A percentile compares a stretch with the other conserved stretches of the same genome.
phyloP scores from a whole-genome alignment of 2,797 vertebrate species.

The Lagodon rhomboides region DNA sequence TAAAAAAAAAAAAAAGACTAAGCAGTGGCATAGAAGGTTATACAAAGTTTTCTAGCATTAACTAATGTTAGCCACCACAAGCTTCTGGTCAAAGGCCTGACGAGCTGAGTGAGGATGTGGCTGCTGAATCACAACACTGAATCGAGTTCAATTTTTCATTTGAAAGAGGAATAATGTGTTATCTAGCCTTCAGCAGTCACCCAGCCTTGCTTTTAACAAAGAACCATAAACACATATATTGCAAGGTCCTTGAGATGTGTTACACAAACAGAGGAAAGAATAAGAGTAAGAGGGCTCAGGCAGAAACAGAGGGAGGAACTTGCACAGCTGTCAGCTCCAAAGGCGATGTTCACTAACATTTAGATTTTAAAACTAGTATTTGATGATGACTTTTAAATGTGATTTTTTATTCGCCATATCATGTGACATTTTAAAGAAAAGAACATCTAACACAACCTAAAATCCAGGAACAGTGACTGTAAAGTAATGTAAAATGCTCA shows the following conservation, averaged over 20 bases:
- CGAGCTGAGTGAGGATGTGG: not conserved
- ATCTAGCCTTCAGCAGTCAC: not conserved
- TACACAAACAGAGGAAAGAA: not conserved
- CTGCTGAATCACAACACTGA: not conserved
- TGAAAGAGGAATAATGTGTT: not conserved
- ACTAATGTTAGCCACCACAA: not conserved
- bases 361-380: not conserved
- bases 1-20: not conserved
- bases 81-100: not conserved
- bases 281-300: not conserved
- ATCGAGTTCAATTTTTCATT: not conserved
- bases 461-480: not conserved
- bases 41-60: not conserved
- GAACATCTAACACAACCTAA: constrained; percentile 7
- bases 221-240: not conserved
- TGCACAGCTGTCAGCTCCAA: not conserved
- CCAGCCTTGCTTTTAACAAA: not conserved
- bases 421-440: not conserved
- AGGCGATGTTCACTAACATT: not conserved
- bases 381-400: not conserved
- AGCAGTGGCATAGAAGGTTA: not conserved
- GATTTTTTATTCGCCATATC: not conserved
- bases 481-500: constrained; percentile 25
- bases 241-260: constrained; percentile 2
- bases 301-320: no score